These are phyloP conservation scores for Galleria mellonella DNA, from an alignment of 1,140 invertebrate genomes.

Conservation along the genomic window DNA sequence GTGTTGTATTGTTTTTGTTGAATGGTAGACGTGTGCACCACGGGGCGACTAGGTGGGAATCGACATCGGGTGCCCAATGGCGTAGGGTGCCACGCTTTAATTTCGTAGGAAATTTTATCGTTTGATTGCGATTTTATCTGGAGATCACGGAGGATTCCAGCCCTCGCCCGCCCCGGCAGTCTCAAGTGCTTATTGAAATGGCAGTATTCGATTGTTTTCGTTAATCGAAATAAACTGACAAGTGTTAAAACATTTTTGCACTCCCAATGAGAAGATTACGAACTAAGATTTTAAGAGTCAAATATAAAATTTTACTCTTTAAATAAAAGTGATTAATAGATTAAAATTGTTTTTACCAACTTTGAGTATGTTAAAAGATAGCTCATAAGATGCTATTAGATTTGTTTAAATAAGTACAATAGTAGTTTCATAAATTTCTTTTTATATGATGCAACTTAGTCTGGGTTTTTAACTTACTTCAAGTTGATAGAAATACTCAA, in stretches of 20 bases:
- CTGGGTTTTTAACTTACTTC: too few species aligned
- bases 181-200: slow-evolving; percentile 39
- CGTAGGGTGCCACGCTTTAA: slow-evolving; percentile 42
- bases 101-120: slow-evolving; percentile 37
- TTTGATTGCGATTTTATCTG: slow-evolving; percentile 52
- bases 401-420: too few species aligned
- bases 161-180: slow-evolving; percentile 21
- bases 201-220: slow-evolving; percentile 16
- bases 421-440: too few species aligned
- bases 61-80: slow-evolving; percentile 45
- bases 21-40: slow-evolving; percentile 30
- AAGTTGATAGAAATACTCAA: too few species aligned
- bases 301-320: too few species aligned
- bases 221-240: slow-evolving; percentile 16
- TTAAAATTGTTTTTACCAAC: too few species aligned
- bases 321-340: too few species aligned
- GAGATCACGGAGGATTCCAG: slow-evolving; percentile 52
- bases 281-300: too few species aligned
- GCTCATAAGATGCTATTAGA: too few species aligned
- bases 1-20: slow-evolving; percentile 48
- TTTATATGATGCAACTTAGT: too few species aligned
- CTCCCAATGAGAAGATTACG: too few species aligned
- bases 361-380: too few species aligned
- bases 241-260: neutral
- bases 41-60: slow-evolving; percentile 46